Evolutionary conservation across 2,888 invertebrate genomes (phyloP), one percentile per base, ranked within the genome.

Genomic region (Axea sp.): DNA sequence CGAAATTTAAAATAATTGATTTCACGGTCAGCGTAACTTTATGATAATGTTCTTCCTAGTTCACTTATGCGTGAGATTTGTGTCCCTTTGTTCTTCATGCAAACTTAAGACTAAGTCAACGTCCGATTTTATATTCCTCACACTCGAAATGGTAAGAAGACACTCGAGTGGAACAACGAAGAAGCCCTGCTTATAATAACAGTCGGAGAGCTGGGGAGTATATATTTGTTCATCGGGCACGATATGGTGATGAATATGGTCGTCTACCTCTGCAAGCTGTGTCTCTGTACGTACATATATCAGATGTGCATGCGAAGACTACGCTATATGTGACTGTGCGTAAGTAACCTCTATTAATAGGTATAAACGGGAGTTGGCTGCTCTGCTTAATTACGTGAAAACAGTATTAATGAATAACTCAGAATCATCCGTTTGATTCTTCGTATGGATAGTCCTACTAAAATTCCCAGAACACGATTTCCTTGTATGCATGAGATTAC

Each of bases 361-460:
- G 47, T 51, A 59, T 49, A 49, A 76, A 69, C 57, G 41, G 57
- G 33, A 72, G 65, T 71, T 73, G 62, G 67, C 65, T 78, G 33
- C 55, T 59, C 55, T 73, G 76, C 53, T 79, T 80, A 82, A 83
- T 82, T 80, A 80, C 74, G 76, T 73, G 78, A 81, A 80, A 79
- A 78, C 77, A 79, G 69, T 75, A 77, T 78, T 81, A 78, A 82
- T 79, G 78, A 82, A 80, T 76, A 71, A 43, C 51, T 37, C 9
- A 1, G 11, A 7, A 11, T n/a, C 30, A 12, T 43, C 28, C 9
- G 26, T n/a, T 35, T 19, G 9, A 9, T 6, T 35, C 37, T 8
- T 43, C 7, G 5, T 15, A 17, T 11, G 33, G 31, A 22, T 7
- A 7, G 43, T 3, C 15, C 11, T 1, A 14, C 0, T 4, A 4